phyloP scores from a whole-genome alignment of 1,140 invertebrate species.

The Zaprionus kolodkinae region DNA sequence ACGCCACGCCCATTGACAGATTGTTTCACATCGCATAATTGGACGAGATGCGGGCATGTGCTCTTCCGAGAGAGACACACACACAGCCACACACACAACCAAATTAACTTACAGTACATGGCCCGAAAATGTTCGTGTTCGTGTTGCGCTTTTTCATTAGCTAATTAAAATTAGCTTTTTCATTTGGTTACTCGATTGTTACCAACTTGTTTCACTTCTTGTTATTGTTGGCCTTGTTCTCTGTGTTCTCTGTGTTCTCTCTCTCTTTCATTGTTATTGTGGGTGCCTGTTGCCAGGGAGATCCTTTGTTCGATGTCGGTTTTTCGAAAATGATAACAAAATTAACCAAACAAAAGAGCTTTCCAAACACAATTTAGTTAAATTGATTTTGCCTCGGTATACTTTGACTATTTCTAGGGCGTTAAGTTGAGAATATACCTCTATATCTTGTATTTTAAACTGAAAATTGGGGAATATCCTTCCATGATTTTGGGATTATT shows the following conservation, averaged over 20 bases:
- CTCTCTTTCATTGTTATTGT: constrained; percentile 14
- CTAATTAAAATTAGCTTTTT: constrained; percentile 56
- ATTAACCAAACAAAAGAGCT: constrained; percentile 33
- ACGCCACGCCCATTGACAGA: constrained; percentile 39
- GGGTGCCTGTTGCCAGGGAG: constrained; percentile 7
- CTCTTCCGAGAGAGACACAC: not conserved
- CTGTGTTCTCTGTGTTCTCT: not conserved
- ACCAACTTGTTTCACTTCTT: constrained; percentile 22
- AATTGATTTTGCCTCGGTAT: constrained; percentile 18
- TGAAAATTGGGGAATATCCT: too few species aligned
- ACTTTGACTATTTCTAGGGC: not conserved
- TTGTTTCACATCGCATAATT: constrained; percentile 37
- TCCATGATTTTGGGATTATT: too few species aligned
- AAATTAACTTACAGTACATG: constrained; percentile 40
- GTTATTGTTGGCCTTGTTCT: constrained; percentile 19
- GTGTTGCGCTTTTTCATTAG: constrained; percentile 52
- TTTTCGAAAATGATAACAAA: constrained; percentile 30
- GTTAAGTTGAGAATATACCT: not conserved
- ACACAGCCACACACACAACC: not conserved
- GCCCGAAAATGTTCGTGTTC: constrained; percentile 36
- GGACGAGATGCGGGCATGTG: constrained; percentile 6
- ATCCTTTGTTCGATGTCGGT: constrained; percentile 22
- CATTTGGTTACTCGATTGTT: constrained; percentile 49
- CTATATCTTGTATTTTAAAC: not conserved
- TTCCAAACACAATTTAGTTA: constrained; percentile 44